Percentiles rank a stretch among this genome's conserved stretches.
Evolutionary conservation across 2,113 vertebrate genomes (phyloP).

Genomic region (Nibea albiflora): DNA sequence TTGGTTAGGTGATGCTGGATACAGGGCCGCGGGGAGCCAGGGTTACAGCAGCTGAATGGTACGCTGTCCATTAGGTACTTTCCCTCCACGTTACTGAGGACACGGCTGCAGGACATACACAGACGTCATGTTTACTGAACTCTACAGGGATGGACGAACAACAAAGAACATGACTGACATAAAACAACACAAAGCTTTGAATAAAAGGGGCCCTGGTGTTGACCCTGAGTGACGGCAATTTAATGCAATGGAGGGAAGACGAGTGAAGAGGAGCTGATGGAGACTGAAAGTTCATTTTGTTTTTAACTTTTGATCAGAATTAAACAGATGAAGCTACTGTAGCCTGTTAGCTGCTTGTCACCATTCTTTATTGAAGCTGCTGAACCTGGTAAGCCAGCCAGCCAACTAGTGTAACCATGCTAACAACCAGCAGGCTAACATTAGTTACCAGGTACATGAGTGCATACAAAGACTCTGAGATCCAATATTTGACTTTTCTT

Average conservation of each 20-base stretch:
- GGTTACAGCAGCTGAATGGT: conserved; percentile 99
- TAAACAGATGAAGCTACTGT: background rate
- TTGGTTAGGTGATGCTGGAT: conserved; percentile 98
- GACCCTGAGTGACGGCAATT: background rate
- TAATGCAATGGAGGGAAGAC: background rate
- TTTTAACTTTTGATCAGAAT: background rate
- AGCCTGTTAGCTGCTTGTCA: background rate
- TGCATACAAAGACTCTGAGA: no score
- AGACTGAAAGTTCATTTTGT: no score
- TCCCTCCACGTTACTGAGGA: conserved; percentile 96
- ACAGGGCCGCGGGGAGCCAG: conserved; percentile 93
- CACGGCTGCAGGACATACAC: conserved; percentile 83
- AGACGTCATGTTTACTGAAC: background rate
- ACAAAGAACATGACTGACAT: background rate
- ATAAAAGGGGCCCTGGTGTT: background rate
- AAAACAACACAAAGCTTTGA: background rate
- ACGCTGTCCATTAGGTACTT: conserved; percentile 95
- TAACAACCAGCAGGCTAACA: no score
- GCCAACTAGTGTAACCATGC: no score
- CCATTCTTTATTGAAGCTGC: background rate
- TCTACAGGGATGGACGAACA: background rate
- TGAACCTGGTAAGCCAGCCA: no score
- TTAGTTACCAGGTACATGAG: no score
- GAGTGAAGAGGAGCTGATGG: no score
- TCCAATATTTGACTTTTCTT: no score